phyloP scores from a whole-genome alignment of 2,797 vertebrate species.

The Menidia menidia region DNA sequence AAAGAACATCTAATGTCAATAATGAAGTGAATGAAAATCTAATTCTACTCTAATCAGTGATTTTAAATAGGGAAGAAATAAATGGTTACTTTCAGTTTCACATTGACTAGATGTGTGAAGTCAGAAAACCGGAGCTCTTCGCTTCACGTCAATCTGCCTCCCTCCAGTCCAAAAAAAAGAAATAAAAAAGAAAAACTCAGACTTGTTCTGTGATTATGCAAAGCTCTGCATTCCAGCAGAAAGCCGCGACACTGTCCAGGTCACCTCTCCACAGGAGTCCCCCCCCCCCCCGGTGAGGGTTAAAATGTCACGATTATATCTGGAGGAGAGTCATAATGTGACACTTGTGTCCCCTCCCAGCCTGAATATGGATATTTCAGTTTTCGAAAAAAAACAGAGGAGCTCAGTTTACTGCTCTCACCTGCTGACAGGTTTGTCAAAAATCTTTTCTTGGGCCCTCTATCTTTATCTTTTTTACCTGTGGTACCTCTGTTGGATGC shows the following conservation, averaged over 20 bases:
- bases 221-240: slow-evolving; percentile 53
- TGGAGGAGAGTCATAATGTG: slow-evolving; percentile 18
- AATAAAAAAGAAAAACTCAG: too few relatives aligned
- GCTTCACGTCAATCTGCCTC: neutral
- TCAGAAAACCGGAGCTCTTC: slow-evolving; percentile 3
- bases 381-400: slow-evolving; percentile 43
- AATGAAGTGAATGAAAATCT: too few relatives aligned
- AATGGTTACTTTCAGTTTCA: too few relatives aligned
- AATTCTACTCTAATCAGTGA: too few relatives aligned
- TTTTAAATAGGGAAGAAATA: too few relatives aligned
- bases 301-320: slow-evolving; percentile 65
- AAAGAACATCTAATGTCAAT: too few relatives aligned
- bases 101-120: too few relatives aligned
- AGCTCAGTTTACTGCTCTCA: slow-evolving; percentile 51
- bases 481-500: too few relatives aligned
- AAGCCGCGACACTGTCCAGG: slow-evolving; percentile 36
- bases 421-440: slow-evolving; percentile 40
- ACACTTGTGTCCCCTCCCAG: slow-evolving; percentile 12
- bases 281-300: slow-evolving; percentile 48
- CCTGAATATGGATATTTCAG: slow-evolving; percentile 65
- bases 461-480: too few relatives aligned
- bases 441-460: too few relatives aligned
- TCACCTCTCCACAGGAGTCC: slow-evolving; percentile 15
- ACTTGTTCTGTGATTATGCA: slow-evolving; percentile 60
- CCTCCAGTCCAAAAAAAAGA: too few relatives aligned